phyloP scores from a whole-genome alignment of 2,888 invertebrate species.

The Glaucopsyche alexis region DNA sequence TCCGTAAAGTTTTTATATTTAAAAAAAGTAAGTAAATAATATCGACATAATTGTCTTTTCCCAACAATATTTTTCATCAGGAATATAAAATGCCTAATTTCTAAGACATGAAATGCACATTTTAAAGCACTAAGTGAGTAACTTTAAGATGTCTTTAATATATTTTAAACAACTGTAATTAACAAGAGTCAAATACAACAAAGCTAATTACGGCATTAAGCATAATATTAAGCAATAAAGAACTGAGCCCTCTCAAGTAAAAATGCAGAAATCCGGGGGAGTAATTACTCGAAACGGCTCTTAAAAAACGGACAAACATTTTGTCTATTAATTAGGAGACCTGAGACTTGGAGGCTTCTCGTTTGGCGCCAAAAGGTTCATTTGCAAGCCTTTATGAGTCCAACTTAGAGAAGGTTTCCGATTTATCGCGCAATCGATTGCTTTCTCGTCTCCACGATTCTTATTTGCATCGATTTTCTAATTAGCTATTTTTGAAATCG shows the following conservation, averaged over 20 bases:
- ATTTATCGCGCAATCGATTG: slow-evolving; percentile 21
- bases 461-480: slow-evolving; percentile 11
- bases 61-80: too few relatives aligned
- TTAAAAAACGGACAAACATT: slow-evolving; percentile 68
- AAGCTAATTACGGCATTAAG: slow-evolving; percentile 29
- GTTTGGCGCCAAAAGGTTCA: slow-evolving; percentile 60
- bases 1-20: too few relatives aligned
- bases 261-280: slow-evolving; percentile 39
- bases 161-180: slow-evolving; percentile 10
- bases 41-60: too few relatives aligned
- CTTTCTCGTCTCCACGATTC: not conserved
- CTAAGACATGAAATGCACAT: not conserved
- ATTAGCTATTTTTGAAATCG: not conserved
- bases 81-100: not conserved
- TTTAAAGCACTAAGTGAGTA: not conserved
- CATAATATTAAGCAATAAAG: slow-evolving; percentile 31
- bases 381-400: slow-evolving; percentile 70
- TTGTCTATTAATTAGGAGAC: slow-evolving; percentile 70
- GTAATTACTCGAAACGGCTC: slow-evolving; percentile 56
- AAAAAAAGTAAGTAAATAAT: too few relatives aligned
- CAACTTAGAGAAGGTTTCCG: slow-evolving; percentile 47
- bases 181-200: slow-evolving; percentile 17
- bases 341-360: slow-evolving; percentile 51
- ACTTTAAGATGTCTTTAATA: not conserved
- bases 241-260: slow-evolving; percentile 22